phyloP scores from a whole-genome alignment of 2,888 invertebrate species.

The Tiliacea citrago region DNA sequence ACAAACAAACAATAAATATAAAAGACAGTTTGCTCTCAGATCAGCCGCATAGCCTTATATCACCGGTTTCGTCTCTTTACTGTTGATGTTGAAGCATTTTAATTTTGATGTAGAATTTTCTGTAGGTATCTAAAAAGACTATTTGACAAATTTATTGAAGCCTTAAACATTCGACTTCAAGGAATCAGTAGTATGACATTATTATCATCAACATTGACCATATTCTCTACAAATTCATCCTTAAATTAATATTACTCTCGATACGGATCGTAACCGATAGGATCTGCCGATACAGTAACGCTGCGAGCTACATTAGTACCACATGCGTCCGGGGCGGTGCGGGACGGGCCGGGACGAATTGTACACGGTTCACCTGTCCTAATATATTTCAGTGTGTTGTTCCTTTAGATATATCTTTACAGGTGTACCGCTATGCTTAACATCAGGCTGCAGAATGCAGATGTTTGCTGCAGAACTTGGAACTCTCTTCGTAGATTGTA shows the following conservation, averaged over 20 bases:
- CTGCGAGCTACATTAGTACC: conserved; percentile 38
- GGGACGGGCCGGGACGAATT: conserved; percentile 45
- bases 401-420: conserved; percentile 39
- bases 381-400: conserved; percentile 51
- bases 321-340: conserved; percentile 53
- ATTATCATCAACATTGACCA: not conserved
- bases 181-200: too few species aligned
- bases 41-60: too few species aligned
- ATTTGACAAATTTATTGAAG: too few species aligned
- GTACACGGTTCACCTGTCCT: conserved; percentile 53
- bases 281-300: conserved; percentile 36
- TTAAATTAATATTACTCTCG: conserved; percentile 17
- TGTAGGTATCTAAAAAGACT: too few species aligned
- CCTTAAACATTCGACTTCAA: too few species aligned
- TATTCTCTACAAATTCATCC: not conserved
- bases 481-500: not conserved
- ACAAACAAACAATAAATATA: too few species aligned
- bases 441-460: conserved; percentile 22
- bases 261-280: conserved; percentile 15
- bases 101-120: too few species aligned
- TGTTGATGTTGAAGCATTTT: too few species aligned
- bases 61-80: too few species aligned
- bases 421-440: conserved; percentile 27
- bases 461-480: conserved; percentile 18
- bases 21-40: too few species aligned